phyloP scores from a whole-genome alignment of 2,113 vertebrate species.

The Pao palembangensis region DNA sequence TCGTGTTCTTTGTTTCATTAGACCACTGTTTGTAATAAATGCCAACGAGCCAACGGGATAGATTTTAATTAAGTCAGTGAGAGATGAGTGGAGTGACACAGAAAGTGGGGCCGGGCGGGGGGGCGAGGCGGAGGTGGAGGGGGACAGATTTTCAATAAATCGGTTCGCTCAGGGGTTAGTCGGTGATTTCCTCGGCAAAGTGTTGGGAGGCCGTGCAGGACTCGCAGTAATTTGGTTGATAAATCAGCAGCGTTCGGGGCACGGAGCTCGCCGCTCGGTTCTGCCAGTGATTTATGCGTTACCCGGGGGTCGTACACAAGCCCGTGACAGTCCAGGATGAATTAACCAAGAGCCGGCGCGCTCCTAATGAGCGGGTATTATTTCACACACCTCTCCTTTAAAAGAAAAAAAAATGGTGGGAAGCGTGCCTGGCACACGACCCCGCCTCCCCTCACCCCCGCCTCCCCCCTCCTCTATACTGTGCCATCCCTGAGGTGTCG shows the following conservation, averaged over 20 bases:
- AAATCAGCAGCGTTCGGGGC: constrained; percentile 83
- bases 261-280: constrained; percentile 71
- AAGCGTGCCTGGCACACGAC: constrained; percentile 78
- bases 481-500: constrained; percentile 88
- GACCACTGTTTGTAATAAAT: constrained; percentile 71
- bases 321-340: constrained; percentile 91
- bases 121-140: constrained; percentile 45
- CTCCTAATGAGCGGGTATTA: constrained; percentile 97
- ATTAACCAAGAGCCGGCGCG: constrained; percentile 88
- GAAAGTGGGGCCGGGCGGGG: constrained; percentile 39
- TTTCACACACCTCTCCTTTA: constrained; percentile 73
- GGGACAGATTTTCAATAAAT: constrained; percentile 76
- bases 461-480: neutral
- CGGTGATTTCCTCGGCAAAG: constrained; percentile 76
- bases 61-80: constrained; percentile 77
- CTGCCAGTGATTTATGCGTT: constrained; percentile 94
- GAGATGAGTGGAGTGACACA: constrained; percentile 72
- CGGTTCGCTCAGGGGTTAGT: constrained; percentile 80
- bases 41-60: constrained; percentile 71
- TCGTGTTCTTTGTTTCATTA: constrained; percentile 72
- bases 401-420: constrained; percentile 81
- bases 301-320: constrained; percentile 92
- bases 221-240: constrained; percentile 92
- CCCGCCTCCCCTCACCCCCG: neutral
- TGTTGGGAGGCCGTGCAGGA: constrained; percentile 71